Evolutionary conservation across 2,888 invertebrate genomes (phyloP), one percentile per base, ranked within the genome.

Genomic region (Drosophila histrio): DNA sequence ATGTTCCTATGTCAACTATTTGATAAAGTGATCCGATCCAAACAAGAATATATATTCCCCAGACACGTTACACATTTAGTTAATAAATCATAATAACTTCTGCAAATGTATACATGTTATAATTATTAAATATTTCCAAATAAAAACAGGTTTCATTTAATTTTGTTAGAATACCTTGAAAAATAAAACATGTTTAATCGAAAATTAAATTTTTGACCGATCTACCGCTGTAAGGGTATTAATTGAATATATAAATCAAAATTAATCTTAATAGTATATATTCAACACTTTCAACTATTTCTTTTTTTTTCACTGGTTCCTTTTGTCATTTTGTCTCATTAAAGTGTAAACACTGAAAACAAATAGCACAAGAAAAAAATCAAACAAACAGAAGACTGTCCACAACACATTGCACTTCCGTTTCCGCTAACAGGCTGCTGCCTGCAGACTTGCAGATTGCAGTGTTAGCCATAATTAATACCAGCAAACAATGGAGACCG

Each of bases 361-460:
- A 61, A 67, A 47, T 15, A 53, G 9, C 30, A 57, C 19, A 43
- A 9, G 22, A n/a, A 64, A 63, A 41, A 62, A 59, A 47, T 19
- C 15, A 43, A 19, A 32, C 17, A 17, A 21, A 38, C 8, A 15
- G 47, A 21, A 19, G 21, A 38, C 49, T 36, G 56, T 8, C 32
- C 24, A 68, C 57, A 74, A 71, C 87, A 83, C 77, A 77, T 80
- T 87, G 87, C 87, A 81, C 71, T 80, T 81, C 87, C 84, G 80
- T 56, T 79, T 64, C 74, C 74, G 73, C 7, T 44, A 34, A 49
- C 62, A 54, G 22, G 17, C 52, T 52, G 54, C 49, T 28, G 38
- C 34, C 47, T 17, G 43, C 22, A 26, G 38, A 28, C 24, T 28
- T 47, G 50, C 44, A 17, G 58, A 24, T 34, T 22, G 47, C 66